These are phyloP conservation scores for Alviniconcha marisindica DNA, from an alignment of 1,140 invertebrate species.

Conservation along the genomic window DNA sequence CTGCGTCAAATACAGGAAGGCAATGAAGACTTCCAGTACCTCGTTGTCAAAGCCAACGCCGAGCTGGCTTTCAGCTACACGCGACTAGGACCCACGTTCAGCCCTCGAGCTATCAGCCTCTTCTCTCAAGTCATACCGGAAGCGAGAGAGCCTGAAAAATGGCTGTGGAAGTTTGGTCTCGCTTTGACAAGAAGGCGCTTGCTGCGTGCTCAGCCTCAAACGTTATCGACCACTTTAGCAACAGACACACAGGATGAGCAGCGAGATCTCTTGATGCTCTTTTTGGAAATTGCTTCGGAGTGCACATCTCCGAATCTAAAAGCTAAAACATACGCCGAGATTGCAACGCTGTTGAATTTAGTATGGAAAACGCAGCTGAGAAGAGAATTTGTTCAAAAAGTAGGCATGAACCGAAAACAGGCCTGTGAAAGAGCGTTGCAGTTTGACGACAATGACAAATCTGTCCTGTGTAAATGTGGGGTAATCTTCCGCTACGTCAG, in stretches of 20 bases:
- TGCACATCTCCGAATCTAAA: neutral
- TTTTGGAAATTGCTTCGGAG: neutral
- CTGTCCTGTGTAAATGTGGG: slow-evolving; percentile 16
- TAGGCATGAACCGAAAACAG: neutral
- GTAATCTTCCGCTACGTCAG: neutral
- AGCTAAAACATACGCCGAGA: slow-evolving; percentile 12
- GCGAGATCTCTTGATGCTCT: neutral
- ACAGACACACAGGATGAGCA: neutral
- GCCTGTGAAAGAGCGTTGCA: slow-evolving; percentile 8
- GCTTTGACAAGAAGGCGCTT: neutral
- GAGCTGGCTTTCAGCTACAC: slow-evolving; percentile 28
- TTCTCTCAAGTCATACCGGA: neutral
- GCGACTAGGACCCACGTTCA: neutral
- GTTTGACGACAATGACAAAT: neutral
- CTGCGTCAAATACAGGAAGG: neutral
- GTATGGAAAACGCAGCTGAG: neutral
- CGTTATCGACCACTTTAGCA: neutral
- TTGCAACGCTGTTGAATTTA: neutral
- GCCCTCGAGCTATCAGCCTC: neutral
- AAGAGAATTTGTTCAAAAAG: neutral
- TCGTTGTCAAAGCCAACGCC: neutral
- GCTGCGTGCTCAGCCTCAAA: neutral
- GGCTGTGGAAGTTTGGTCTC: slow-evolving; percentile 25
- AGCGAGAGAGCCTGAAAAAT: neutral
- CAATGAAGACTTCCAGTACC: neutral